Percentiles rank a stretch among this genome's conserved stretches.
Evolutionary conservation across 2,797 vertebrate species (phyloP).

Genomic region (Lophius americanus): DNA sequence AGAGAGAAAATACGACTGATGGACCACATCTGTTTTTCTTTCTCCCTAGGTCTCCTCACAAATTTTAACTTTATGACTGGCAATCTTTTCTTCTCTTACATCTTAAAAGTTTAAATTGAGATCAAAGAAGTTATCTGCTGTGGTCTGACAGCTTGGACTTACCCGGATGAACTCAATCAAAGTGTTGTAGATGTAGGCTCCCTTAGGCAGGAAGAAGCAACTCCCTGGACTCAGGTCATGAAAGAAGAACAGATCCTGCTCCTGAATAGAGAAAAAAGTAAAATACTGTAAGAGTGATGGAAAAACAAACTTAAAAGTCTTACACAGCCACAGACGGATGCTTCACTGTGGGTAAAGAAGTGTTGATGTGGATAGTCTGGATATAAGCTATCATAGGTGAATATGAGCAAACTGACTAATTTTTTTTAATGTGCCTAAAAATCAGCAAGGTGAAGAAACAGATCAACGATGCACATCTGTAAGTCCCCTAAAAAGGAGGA

Average conservation of each 20-base stretch:
- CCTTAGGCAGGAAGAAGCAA: constrained; percentile 98
- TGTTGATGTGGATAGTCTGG: no score
- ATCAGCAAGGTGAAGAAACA: no score
- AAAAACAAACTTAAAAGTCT: constrained; percentile 13
- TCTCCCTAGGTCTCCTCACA: constrained; percentile 13
- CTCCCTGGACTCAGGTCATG: constrained; percentile 98
- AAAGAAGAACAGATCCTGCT: constrained; percentile 98
- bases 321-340: neutral
- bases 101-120: constrained; percentile 22
- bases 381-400: no score
- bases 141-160: constrained; percentile 67
- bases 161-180: constrained; percentile 95
- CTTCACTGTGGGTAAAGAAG: no score
- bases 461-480: no score
- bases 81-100: constrained; percentile 1
- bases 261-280: constrained; percentile 74
- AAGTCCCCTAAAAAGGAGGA: no score
- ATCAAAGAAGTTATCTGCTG: constrained; percentile 30
- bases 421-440: no score
- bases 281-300: constrained; percentile 5
- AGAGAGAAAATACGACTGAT: neutral
- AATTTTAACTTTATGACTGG: constrained; percentile 23
- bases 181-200: constrained; percentile 93
- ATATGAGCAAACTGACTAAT: no score
- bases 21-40: neutral